phyloP scores from a whole-genome alignment of 2,797 vertebrate genomes.

The Eidolon dupreanum region DNA sequence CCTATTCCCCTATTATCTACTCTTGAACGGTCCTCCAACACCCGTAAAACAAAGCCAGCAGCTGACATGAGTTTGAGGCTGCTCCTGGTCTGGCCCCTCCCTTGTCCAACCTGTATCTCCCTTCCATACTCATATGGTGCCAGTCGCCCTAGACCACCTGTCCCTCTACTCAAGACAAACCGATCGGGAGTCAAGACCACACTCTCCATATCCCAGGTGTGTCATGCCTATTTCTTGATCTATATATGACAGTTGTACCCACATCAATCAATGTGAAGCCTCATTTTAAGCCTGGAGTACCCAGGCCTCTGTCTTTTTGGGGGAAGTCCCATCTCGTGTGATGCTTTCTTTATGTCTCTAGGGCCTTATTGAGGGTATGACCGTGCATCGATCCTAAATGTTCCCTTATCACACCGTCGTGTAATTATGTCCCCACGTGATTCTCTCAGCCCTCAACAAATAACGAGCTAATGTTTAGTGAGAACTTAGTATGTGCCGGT shows the following conservation, averaged over 20 bases:
- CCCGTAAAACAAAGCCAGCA: neutral
- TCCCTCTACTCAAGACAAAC: neutral
- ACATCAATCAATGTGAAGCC: too few relatives aligned
- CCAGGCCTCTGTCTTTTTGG: too few relatives aligned
- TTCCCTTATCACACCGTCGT: neutral
- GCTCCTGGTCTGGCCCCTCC: too few relatives aligned
- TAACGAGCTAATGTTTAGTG: neutral
- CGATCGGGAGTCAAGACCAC: too few relatives aligned
- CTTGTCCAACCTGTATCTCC: rapidly evolving
- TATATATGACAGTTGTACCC: too few relatives aligned
- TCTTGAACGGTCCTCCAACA: rapidly evolving
- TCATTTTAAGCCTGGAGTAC: neutral
- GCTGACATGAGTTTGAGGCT: rapidly evolving
- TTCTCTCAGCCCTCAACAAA: neutral
- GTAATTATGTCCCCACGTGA: rapidly evolving
- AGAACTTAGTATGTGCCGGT: neutral
- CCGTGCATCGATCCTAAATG: rapidly evolving
- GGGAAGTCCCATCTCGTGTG: neutral
- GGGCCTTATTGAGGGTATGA: rapidly evolving
- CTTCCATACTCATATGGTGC: neutral
- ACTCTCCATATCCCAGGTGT: rapidly evolving
- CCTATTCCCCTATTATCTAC: too few relatives aligned
- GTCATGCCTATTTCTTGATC: neutral
- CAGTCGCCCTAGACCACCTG: neutral
- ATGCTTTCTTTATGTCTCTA: neutral